Evolutionary conservation across 2,113 vertebrate genomes (phyloP), one percentile per base, ranked within the genome.

Genomic region (Ictalurus furcatus): DNA sequence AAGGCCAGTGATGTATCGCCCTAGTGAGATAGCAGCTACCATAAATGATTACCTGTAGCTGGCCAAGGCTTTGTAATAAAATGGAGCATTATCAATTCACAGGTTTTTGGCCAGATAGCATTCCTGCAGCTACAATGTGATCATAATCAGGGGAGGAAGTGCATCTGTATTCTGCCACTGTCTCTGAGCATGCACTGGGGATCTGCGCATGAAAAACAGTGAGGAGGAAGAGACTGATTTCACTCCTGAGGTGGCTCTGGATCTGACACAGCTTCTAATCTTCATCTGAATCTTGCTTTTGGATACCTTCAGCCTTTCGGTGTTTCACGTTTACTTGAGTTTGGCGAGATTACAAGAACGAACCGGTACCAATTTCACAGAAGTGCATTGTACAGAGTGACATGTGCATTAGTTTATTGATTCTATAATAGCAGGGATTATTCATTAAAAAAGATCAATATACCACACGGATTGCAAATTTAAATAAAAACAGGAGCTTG

Each of bases 31-130:
- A 96, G 96, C 93, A 91, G 78, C 95, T 95, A 95, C 91, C 90
- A 90, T 91, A 97, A 96, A 96, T 96, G 95, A 96, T 96, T 96
- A 96, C 95, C 93, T 96, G 95, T 95, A 96, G 96, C 95, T 93
- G 94, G 95, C 94, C 96, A 95, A 95, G 96, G 95, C 95, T 97
- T 97, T 97, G 95, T 95, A 97, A 97, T 97, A 97, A 97, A 97
- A 96, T 94, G 90, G 96, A 87, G 93, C 96, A 96, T 95, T 92
- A 97, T 96, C 96, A 96, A 97, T 97, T 96, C 96, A 96, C 96
- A 74, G 96, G 96, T 91, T 96, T 92, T 96, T 96, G 96, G 96
- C 96, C 96, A 97, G 97, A 97, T 97, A 96, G 93, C 90, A 80
- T 87, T 91, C 86, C 89, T 76, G 88, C 89, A 84, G 91, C 91